Evolutionary conservation across 2,888 invertebrate species (phyloP).

Genomic region (Spatulosminthurus flaviceps): DNA sequence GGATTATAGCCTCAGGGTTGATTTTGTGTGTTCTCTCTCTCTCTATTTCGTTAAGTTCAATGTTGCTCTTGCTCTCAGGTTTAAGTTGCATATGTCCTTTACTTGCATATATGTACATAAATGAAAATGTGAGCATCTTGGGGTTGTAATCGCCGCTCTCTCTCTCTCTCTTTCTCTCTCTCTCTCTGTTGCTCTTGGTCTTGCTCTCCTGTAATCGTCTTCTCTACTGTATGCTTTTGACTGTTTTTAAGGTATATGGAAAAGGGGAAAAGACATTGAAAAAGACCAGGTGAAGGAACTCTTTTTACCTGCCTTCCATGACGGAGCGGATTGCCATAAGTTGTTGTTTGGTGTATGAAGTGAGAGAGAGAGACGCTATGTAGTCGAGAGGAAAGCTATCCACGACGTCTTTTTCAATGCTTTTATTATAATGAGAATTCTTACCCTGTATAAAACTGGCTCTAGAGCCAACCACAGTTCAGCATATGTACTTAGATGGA

Average conservation of each 20-base stretch:
- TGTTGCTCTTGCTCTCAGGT: neutral
- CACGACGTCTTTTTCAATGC: constrained; percentile 3
- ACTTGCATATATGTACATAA: neutral
- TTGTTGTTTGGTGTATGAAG: neutral
- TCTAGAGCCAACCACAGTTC: neutral
- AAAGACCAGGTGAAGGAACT: constrained; percentile 49
- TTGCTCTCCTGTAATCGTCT: neutral
- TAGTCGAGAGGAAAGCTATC: neutral
- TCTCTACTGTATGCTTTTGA: constrained; percentile 4
- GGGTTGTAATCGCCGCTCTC: no score
- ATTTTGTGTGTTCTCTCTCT: constrained; percentile 3
- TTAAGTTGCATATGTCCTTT: neutral
- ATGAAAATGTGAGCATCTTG: neutral
- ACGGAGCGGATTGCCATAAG: constrained; percentile 27
- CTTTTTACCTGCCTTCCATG: constrained; percentile 44
- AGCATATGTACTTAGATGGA: neutral
- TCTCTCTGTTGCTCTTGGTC: neutral
- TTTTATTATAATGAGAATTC: constrained; percentile 9
- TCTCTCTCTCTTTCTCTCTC: no score
- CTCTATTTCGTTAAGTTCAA: neutral
- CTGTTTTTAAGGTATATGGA: constrained; percentile 23
- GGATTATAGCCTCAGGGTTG: constrained; percentile 28
- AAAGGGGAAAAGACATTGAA: constrained; percentile 32
- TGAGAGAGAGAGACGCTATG: neutral
- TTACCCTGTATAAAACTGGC: neutral